A percentile compares a stretch with the other conserved stretches of the same genome.
phyloP scores from a whole-genome alignment of 2,797 vertebrate species.

The Fringilla coelebs region DNA sequence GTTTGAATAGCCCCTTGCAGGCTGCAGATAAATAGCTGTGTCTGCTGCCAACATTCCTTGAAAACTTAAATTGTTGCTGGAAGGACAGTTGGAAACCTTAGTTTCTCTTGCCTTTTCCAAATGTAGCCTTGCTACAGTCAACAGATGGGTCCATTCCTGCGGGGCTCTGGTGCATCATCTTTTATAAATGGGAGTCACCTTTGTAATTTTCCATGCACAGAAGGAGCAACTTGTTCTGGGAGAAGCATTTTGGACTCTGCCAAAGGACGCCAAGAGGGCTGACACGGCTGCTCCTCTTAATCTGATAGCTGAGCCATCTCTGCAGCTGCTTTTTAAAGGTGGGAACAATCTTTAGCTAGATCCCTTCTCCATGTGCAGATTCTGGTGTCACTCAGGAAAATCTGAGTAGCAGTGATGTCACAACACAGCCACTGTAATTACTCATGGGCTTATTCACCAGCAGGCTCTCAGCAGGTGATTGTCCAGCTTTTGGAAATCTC shows the following conservation, averaged over 20 bases:
- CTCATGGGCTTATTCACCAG: background rate
- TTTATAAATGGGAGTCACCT: conserved; percentile 61
- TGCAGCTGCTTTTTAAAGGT: conserved; percentile 40
- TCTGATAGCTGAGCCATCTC: conserved; percentile 33
- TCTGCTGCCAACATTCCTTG: background rate
- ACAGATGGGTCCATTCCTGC: background rate
- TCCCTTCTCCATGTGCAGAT: background rate
- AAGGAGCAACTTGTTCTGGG: conserved; percentile 24
- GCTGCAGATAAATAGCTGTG: background rate
- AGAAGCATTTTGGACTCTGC: conserved; percentile 34
- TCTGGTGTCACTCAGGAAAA: conserved; percentile 38
- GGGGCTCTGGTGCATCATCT: conserved; percentile 25
- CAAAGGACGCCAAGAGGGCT: background rate
- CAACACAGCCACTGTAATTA: background rate
- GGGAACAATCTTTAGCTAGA: background rate
- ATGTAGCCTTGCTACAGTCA: background rate
- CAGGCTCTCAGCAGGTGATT: background rate
- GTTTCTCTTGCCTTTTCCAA: background rate
- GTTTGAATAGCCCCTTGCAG: background rate
- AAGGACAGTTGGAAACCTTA: background rate
- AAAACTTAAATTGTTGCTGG: conserved; percentile 17
- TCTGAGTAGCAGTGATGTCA: background rate
- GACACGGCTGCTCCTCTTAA: background rate
- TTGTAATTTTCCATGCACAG: conserved; percentile 40
- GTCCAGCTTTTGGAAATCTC: background rate